Evolutionary conservation across 2,113 vertebrate species (phyloP), one percentile per base, ranked within the genome.

Genomic region (Poeciliopsis prolifica): DNA sequence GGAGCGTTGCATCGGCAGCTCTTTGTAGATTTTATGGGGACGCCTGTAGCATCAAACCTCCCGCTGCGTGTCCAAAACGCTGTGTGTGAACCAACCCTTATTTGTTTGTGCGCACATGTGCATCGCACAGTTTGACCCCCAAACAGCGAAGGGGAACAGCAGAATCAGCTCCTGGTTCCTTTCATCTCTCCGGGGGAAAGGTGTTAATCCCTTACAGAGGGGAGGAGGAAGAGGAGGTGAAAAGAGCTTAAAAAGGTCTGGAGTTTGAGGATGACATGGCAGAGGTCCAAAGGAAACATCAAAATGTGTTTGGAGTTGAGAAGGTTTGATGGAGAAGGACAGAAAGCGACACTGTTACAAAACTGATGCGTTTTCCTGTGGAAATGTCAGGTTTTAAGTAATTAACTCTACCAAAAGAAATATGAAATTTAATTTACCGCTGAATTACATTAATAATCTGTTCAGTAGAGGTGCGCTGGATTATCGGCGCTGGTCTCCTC

Each of bases 21-120:
- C 90, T 92, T 92, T 92, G 91, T 88, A 91, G 87, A 89, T 92
- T 91, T 92, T 93, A 92, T 86, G 83, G 89, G 82, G 61, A 86
- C 73, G 77, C 71, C 81, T 74, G 63, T 88, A 89, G 92, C 81
- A 71, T 33, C 5, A 2, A 72, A 69, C 68, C 78, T 33, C 91
- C 78, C 0, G 78, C 79, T 88, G 88, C 0, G 76, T 14, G 54
- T 60, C 65, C 75, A 82, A 68, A 88, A 77, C 63, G 70, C 83
- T 54, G 64, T 48, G 28, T 72, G 44, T 37, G 40, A 65, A 61
- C 68, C 51, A 35, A 31, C 60, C 19, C 37, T 24, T n/a, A 68
- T 77, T 71, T 82, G 83, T 51, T n/a, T 67, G 58, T 70, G 35
- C 9, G 6, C 31, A 28, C 63, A 63, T 72, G 65, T 66, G 33